phyloP scores from a whole-genome alignment of 2,797 vertebrate species.

The Betta splendens region DNA sequence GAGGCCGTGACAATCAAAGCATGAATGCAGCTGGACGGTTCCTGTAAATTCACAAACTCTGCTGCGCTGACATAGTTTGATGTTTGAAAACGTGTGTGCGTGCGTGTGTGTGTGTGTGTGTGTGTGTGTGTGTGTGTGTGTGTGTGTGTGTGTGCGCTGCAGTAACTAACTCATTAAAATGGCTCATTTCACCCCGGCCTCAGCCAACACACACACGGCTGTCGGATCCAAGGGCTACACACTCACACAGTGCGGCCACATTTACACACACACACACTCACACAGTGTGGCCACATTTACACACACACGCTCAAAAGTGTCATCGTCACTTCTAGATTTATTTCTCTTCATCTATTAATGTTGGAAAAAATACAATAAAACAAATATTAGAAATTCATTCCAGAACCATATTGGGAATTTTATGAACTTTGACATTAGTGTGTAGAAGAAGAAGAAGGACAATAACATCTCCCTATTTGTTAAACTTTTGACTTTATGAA shows the following conservation, averaged over 20 bases:
- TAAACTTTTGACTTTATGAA: no score
- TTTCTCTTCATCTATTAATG: not conserved
- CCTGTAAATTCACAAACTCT: constrained; percentile 48
- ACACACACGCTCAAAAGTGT: not conserved
- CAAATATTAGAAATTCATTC: no score
- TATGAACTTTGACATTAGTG: not conserved
- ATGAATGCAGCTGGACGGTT: constrained; percentile 44
- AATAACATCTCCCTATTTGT: no score
- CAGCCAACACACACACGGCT: constrained; percentile 65
- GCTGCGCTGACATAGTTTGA: constrained; percentile 28
- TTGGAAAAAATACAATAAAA: no score
- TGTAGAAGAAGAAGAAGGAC: no score
- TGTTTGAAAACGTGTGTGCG: constrained; percentile 32
- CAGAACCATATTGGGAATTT: not conserved
- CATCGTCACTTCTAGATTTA: constrained; percentile 11
- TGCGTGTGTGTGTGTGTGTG: constrained; percentile 16
- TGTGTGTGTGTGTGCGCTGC: constrained; percentile 27
- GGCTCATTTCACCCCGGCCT: constrained; percentile 70
- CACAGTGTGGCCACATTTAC: constrained; percentile 7
- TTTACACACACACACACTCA: constrained; percentile 15
- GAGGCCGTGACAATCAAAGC: constrained; percentile 48
- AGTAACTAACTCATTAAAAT: constrained; percentile 73
- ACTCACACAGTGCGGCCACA: constrained; percentile 25
- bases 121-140: constrained; percentile 15
- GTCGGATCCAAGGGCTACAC: constrained; percentile 44